Evolutionary conservation across 2,888 invertebrate genomes (phyloP).

Genomic region (Seladonia tumulorum): DNA sequence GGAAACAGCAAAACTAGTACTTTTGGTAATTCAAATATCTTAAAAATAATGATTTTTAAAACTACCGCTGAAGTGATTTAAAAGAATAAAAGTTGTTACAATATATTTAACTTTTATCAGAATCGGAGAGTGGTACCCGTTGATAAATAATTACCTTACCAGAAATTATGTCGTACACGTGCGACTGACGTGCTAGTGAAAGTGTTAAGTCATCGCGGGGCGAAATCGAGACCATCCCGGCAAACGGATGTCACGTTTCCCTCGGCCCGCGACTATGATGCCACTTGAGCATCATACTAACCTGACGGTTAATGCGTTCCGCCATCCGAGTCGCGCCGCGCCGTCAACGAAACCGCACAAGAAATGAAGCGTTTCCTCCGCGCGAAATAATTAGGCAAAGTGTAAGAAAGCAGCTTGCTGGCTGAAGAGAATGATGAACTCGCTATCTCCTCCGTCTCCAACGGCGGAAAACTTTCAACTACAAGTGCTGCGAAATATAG

Average conservation of each 20-base stretch:
- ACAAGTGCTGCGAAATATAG: background rate
- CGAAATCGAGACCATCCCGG: background rate
- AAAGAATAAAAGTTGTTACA: too few relatives aligned
- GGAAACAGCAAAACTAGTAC: background rate
- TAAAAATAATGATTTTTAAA: too few relatives aligned
- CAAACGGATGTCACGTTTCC: conserved; percentile 7
- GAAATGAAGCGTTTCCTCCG: conserved; percentile 31
- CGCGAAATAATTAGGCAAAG: conserved; percentile 48
- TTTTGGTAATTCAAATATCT: background rate
- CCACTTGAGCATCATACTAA: conserved; percentile 9
- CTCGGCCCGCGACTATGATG: background rate
- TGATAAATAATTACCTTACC: too few relatives aligned
- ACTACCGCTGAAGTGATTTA: too few relatives aligned
- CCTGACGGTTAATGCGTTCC: conserved; percentile 9
- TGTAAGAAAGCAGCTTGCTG: conserved; percentile 12
- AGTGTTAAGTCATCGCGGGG: background rate
- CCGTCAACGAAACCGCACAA: background rate
- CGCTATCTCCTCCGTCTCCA: background rate
- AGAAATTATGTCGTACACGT: background rate
- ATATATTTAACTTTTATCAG: too few relatives aligned
- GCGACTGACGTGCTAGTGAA: background rate
- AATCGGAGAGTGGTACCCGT: too few relatives aligned
- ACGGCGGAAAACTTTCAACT: background rate
- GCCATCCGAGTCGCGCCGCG: background rate
- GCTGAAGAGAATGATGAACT: background rate